These are phyloP conservation scores for Vespertilio murinus DNA, from an alignment of 2,797 vertebrate genomes.

Conservation along the genomic window DNA sequence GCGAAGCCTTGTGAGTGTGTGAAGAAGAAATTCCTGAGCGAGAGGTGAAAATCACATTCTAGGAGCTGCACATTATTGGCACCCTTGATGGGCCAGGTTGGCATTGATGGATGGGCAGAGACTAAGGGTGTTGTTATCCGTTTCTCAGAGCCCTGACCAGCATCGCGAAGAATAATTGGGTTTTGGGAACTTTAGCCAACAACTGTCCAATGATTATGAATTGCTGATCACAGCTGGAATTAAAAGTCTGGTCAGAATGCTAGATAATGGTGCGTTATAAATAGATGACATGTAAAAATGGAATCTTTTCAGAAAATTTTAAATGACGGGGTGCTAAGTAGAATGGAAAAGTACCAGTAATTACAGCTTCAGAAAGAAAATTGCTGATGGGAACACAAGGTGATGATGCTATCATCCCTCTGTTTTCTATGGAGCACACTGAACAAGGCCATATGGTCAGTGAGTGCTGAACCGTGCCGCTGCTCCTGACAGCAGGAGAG, in stretches of 20 bases:
- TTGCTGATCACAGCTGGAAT: not conserved
- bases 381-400: not conserved
- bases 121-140: not conserved
- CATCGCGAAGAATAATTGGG: not conserved
- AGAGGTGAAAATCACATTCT: not conserved
- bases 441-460: not conserved
- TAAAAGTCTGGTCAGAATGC: not conserved
- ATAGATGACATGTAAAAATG: constrained; percentile 30
- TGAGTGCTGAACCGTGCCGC: accelerated
- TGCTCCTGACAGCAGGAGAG: accelerated
- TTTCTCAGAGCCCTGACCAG: not conserved
- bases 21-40: not conserved
- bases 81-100: too few species aligned
- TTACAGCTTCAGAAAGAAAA: not conserved
- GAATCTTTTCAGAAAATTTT: not conserved
- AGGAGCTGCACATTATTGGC: not conserved
- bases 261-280: constrained; percentile 13
- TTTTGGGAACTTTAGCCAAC: not conserved
- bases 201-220: not conserved
- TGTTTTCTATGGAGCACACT: not conserved
- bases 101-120: not conserved
- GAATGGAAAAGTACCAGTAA: constrained; percentile 4
- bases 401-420: not conserved
- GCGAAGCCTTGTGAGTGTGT: not conserved
- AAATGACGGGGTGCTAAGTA: not conserved